Conservation (phyloP, 2,888 invertebrate genomes). For the Ommatoiulus sabulosus region DNA sequence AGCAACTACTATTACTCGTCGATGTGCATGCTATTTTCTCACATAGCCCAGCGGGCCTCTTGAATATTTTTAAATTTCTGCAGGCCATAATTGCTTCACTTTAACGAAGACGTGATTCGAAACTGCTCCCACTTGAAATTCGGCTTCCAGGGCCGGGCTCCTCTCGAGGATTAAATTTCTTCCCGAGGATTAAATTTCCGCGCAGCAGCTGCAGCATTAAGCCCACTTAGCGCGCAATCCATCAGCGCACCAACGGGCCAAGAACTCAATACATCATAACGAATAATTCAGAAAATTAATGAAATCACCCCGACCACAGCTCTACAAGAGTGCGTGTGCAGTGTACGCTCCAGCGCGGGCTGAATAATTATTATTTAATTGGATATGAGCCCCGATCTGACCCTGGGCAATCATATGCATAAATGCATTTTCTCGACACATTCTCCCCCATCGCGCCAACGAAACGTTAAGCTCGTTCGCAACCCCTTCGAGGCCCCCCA, state of each 20-base stretch:
- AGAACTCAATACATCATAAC: constrained; percentile 6
- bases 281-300: constrained; percentile 21
- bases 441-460: not conserved
- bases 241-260: constrained; percentile 35
- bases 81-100: not conserved
- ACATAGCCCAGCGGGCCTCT: not conserved
- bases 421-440: not conserved
- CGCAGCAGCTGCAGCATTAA: constrained; percentile 31
- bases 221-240: constrained; percentile 35
- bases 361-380: constrained; percentile 43
- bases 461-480: not conserved
- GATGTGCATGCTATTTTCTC: no score
- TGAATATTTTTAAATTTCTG: not conserved
- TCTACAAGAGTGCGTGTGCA: not conserved
- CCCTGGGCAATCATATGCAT: constrained; percentile 15
- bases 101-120: not conserved
- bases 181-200: not conserved
- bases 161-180: constrained; percentile 26
- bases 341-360: not conserved
- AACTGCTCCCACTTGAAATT: not conserved
- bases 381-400: not conserved
- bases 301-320: not conserved
- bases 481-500: not conserved
- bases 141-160: not conserved
- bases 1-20: no score